Conservation (phyloP, 2,797 vertebrate genomes). For the Falco peregrinus region DNA sequence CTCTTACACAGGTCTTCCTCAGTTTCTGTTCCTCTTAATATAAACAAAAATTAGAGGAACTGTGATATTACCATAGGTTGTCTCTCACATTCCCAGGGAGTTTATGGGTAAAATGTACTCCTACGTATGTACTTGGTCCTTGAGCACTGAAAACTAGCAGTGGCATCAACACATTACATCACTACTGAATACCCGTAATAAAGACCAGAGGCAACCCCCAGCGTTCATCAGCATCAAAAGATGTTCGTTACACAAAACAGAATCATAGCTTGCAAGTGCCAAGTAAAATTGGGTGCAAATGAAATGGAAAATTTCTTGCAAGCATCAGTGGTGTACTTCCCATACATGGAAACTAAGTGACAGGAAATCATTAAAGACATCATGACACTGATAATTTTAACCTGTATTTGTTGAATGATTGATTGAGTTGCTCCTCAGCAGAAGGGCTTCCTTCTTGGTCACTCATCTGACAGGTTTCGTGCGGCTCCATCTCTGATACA, state of each 20-base stretch:
- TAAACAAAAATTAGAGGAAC: not conserved
- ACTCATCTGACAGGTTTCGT: slow-evolving; percentile 39
- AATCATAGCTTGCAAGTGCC: not conserved
- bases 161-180: not conserved
- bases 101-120: not conserved
- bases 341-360: not conserved
- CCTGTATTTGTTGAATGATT: slow-evolving; percentile 69
- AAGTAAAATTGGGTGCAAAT: not conserved
- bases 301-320: not conserved
- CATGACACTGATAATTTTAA: slow-evolving; percentile 15
- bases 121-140: not conserved
- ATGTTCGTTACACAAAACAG: not conserved
- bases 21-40: not conserved
- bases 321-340: not conserved
- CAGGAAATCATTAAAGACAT: not conserved
- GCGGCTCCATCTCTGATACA: slow-evolving; percentile 31
- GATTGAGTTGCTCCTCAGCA: slow-evolving; percentile 61
- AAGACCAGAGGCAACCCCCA: not conserved
- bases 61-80: not conserved
- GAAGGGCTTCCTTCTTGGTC: slow-evolving; percentile 64
- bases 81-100: not conserved
- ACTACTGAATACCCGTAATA: not conserved
- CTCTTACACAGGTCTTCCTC: not conserved
- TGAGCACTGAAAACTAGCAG: not conserved
- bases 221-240: not conserved